phyloP scores from a whole-genome alignment of 2,888 invertebrate species.

The Augiades crinisus region DNA sequence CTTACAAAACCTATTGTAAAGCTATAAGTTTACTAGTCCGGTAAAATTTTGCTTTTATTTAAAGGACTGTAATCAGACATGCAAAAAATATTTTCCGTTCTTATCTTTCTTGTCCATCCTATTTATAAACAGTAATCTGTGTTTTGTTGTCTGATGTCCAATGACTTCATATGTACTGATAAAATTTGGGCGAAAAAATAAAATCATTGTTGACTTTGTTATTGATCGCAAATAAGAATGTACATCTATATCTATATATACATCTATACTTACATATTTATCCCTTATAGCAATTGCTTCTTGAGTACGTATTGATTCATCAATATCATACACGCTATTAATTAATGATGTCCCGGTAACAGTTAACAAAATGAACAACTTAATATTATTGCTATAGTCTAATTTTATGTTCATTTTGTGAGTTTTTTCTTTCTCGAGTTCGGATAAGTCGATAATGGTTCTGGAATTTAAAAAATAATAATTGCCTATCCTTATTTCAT shows the following conservation, averaged over 20 bases:
- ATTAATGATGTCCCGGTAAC: conserved; percentile 94
- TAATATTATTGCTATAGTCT: conserved; percentile 86
- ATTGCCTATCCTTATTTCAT: too few species aligned
- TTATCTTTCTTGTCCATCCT: too few species aligned
- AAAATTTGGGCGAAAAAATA: too few species aligned
- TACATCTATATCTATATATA: background rate
- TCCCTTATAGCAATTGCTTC: conserved; percentile 21
- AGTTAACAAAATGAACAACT: conserved; percentile 92
- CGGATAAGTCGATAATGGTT: conserved; percentile 88
- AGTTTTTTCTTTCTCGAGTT: conserved; percentile 92
- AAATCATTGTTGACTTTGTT: too few species aligned
- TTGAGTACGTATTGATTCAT: conserved; percentile 84
- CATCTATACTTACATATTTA: conserved; percentile 82
- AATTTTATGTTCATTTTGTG: conserved; percentile 91
- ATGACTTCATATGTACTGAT: too few species aligned
- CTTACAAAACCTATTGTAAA: background rate
- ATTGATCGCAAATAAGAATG: background rate
- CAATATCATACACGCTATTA: conserved; percentile 92
- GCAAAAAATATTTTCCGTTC: too few species aligned
- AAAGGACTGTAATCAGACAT: too few species aligned
- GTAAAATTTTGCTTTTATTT: too few species aligned
- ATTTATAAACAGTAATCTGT: too few species aligned
- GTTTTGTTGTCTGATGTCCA: too few species aligned
- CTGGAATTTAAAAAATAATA: conserved; percentile 48
- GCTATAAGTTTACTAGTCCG: too few species aligned